Evolutionary conservation across 2,888 invertebrate species (phyloP).

Genomic region (Ophonus ardosiacus): DNA sequence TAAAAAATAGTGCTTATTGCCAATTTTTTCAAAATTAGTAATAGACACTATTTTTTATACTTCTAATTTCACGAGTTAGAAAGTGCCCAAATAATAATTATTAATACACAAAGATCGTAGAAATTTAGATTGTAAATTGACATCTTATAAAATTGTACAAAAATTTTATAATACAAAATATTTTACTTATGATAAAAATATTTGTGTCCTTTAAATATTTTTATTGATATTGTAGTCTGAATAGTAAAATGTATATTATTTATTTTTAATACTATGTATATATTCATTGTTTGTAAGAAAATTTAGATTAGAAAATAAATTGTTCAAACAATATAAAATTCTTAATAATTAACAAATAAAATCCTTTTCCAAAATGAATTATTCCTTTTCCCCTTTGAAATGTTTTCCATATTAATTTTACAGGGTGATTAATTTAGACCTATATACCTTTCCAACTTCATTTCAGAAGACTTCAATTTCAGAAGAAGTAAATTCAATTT

Average conservation of each 20-base stretch:
- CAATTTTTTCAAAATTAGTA: conserved; percentile 5
- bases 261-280: conserved; percentile 38
- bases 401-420: too few relatives aligned
- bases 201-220: conserved; percentile 17
- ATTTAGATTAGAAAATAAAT: conserved; percentile 45
- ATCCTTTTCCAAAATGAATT: not conserved
- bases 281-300: conserved; percentile 46
- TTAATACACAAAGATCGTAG: not conserved
- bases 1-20: conserved; percentile 2
- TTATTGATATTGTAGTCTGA: conserved; percentile 21
- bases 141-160: conserved; percentile 26
- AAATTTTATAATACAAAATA: conserved; percentile 35
- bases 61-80: not conserved
- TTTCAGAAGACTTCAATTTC: too few relatives aligned
- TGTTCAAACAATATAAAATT: not conserved
- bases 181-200: conserved; percentile 10
- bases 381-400: too few relatives aligned
- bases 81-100: not conserved
- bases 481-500: too few relatives aligned
- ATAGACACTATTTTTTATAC: not conserved
- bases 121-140: not conserved
- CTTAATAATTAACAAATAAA: not conserved
- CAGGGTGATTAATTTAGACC: too few relatives aligned
- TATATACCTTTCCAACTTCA: too few relatives aligned
- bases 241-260: conserved; percentile 17